These are phyloP conservation scores for Acrossocheilus wenchowensis DNA, from an alignment of 2,797 vertebrate genomes.

Conservation along the genomic window DNA sequence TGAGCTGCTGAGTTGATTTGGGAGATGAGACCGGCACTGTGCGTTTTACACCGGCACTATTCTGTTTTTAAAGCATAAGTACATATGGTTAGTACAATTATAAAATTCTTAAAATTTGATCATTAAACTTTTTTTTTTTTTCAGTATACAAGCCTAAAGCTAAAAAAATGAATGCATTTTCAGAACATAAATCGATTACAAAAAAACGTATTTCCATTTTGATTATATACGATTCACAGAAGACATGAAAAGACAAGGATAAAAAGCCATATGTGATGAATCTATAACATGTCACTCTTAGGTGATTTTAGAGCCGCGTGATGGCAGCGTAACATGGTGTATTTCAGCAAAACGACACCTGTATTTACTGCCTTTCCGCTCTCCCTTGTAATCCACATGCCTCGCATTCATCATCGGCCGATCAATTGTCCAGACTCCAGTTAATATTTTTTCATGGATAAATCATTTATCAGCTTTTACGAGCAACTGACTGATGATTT, in stretches of 20 bases:
- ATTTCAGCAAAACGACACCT: conserved; percentile 44
- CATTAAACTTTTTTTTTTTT: neutral
- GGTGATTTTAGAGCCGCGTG: conserved; percentile 29
- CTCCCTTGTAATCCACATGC: conserved; percentile 62
- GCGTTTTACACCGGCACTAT: conserved; percentile 1
- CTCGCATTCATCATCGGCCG: conserved; percentile 66
- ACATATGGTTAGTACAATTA: neutral
- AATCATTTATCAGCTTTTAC: conserved; percentile 70
- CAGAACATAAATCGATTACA: neutral
- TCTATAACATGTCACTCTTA: conserved; percentile 38
- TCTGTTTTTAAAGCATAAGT: conserved; percentile 11
- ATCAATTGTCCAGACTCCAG: conserved; percentile 70
- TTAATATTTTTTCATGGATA: conserved; percentile 71
- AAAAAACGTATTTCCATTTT: neutral
- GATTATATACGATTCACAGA: neutral
- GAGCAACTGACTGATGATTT: conserved; percentile 64
- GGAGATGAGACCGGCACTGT: conserved; percentile 9
- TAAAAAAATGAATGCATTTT: neutral
- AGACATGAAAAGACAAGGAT: neutral
- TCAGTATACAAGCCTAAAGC: neutral
- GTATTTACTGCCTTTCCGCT: conserved; percentile 58
- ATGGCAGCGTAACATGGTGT: conserved; percentile 40
- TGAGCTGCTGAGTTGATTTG: conserved; percentile 5
- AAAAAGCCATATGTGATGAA: conserved; percentile 33
- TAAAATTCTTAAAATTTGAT: neutral